Evolutionary conservation across 2,888 invertebrate species (phyloP).

Genomic region (Lithophane semibrunnea): DNA sequence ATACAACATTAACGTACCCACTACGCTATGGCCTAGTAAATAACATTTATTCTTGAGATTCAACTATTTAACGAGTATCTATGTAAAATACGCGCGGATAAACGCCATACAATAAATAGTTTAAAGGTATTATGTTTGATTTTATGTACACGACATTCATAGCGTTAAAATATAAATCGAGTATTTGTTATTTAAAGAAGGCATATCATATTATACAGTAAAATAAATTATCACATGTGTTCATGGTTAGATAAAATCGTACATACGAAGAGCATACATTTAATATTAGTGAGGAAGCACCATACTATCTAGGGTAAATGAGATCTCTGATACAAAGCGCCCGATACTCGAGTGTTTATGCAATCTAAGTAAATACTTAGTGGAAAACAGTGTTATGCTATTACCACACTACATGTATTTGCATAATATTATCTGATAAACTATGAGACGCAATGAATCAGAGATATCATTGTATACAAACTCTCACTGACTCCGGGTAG

Average conservation of each 20-base stretch:
- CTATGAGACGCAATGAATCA: slow-evolving; percentile 14
- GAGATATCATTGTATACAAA: slow-evolving; percentile 23
- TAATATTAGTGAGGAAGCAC: slow-evolving; percentile 34
- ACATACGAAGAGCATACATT: slow-evolving; percentile 24
- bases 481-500: slow-evolving; percentile 22
- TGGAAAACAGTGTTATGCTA: background rate
- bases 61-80: slow-evolving; percentile 54
- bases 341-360: background rate
- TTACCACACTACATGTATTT: background rate
- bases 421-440: background rate
- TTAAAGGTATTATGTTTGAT: slow-evolving; percentile 40
- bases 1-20: slow-evolving; percentile 40
- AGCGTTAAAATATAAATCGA: slow-evolving; percentile 56
- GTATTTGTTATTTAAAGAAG: slow-evolving; percentile 55
- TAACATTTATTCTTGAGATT: slow-evolving; percentile 64
- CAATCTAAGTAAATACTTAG: background rate
- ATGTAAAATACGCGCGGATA: slow-evolving; percentile 39
- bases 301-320: slow-evolving; percentile 20
- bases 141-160: slow-evolving; percentile 56
- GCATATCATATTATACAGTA: slow-evolving; percentile 31
- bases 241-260: slow-evolving; percentile 46
- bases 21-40: slow-evolving; percentile 50
- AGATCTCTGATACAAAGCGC: slow-evolving; percentile 32
- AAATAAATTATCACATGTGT: slow-evolving; percentile 58
- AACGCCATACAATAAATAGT: slow-evolving; percentile 49